Percentiles rank a stretch among this genome's conserved stretches.
Evolutionary conservation across 2,888 invertebrate species (phyloP).

Genomic region (Argyra leucocephala): DNA sequence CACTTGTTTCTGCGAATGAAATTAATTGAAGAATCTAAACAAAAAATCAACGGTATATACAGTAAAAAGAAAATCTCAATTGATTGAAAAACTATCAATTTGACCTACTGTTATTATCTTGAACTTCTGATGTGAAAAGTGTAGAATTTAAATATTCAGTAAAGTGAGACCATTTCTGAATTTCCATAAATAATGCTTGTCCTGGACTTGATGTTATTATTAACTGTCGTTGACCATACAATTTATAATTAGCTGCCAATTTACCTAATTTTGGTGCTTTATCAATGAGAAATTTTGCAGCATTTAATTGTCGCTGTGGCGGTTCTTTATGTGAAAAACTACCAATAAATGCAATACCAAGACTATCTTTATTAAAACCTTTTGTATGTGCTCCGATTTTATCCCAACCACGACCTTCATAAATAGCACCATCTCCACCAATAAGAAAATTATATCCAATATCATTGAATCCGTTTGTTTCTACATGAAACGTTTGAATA

Average conservation of each 20-base stretch:
- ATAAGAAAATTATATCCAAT: conserved; percentile 70
- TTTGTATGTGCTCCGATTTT: conserved; percentile 56
- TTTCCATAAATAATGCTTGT: conserved; percentile 48
- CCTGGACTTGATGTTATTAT: conserved; percentile 58
- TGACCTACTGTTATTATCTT: too few relatives aligned
- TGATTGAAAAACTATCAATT: too few relatives aligned
- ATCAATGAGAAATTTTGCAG: conserved; percentile 50
- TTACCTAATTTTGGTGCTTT: conserved; percentile 50
- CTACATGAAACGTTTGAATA: conserved; percentile 28
- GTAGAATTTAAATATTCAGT: too few relatives aligned
- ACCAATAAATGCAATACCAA: conserved; percentile 57
- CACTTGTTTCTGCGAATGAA: neutral
- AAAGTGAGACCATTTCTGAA: conserved; percentile 56
- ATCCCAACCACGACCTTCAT: conserved; percentile 67
- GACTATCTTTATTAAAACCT: conserved; percentile 51
- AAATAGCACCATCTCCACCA: conserved; percentile 66
- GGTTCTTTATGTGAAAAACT: conserved; percentile 50
- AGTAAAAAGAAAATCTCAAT: too few relatives aligned
- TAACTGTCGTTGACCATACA: conserved; percentile 56
- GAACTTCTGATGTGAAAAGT: too few relatives aligned
- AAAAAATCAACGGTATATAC: too few relatives aligned
- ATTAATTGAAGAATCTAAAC: too few relatives aligned
- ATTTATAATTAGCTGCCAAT: conserved; percentile 51
- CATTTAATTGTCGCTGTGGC: conserved; percentile 46
- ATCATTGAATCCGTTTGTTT: conserved; percentile 57